Evolutionary conservation across 2,113 vertebrate species (phyloP).

Genomic region (Nipponia nippon): DNA sequence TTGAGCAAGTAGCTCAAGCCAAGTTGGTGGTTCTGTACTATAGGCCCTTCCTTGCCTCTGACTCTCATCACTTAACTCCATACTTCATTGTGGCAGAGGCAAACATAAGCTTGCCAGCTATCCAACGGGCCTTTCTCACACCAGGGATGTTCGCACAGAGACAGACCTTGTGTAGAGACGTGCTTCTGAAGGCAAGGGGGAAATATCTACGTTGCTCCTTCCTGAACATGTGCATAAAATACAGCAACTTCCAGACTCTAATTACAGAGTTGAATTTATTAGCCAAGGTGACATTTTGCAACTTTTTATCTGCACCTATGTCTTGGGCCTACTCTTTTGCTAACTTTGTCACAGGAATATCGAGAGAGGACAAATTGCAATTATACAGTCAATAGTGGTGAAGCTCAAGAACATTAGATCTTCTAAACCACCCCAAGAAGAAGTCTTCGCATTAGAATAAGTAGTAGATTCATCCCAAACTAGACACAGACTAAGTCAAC

Average conservation of each 20-base stretch:
- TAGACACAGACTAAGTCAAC: background rate
- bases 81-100: background rate
- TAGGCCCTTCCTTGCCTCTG: background rate
- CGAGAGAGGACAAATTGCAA: background rate
- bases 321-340: background rate
- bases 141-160: background rate
- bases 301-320: background rate
- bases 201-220: background rate
- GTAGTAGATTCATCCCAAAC: background rate
- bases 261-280: background rate
- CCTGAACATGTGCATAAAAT: background rate
- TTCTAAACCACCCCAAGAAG: background rate
- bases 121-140: background rate
- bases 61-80: background rate
- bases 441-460: background rate
- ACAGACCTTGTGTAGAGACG: background rate
- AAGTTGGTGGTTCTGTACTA: background rate
- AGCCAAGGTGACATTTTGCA: background rate
- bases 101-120: background rate
- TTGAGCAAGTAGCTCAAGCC: background rate
- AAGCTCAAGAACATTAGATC: background rate
- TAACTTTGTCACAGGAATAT: background rate
- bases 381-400: background rate
- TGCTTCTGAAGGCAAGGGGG: background rate
- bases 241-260: background rate